These are phyloP conservation scores for Apoda limacodes DNA, from an alignment of 2,888 invertebrate species.

Conservation along the genomic window DNA sequence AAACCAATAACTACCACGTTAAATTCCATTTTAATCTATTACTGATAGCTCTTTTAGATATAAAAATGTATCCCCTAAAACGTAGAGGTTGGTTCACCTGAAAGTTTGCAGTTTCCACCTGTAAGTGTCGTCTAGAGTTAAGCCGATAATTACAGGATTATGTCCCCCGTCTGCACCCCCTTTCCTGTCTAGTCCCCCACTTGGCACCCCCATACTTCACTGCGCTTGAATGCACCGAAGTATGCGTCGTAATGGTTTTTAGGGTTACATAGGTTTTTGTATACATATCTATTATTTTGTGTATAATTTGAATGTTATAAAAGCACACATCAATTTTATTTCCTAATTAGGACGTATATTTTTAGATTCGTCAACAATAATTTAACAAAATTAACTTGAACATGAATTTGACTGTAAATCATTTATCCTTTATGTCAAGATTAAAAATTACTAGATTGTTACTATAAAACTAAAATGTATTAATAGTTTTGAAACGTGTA, in stretches of 20 bases:
- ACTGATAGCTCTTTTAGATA: no score
- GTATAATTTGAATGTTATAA: constrained; percentile 46
- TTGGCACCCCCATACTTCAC: constrained; percentile 45
- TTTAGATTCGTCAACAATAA: no score
- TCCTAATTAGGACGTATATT: no score
- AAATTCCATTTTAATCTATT: no score
- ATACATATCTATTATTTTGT: constrained; percentile 43
- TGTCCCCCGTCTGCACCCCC: constrained; percentile 31
- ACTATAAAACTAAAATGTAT: no score
- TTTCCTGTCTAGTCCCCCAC: constrained; percentile 24
- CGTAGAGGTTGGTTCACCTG: constrained; percentile 30
- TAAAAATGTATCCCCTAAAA: constrained; percentile 40
- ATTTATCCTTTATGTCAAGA: no score
- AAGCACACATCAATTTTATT: no score
- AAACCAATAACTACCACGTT: no score
- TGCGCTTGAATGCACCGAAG: constrained; percentile 51
- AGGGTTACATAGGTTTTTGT: constrained; percentile 56
- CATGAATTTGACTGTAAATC: no score
- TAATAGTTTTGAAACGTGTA: no score
- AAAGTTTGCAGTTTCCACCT: constrained; percentile 44
- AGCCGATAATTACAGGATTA: constrained; percentile 68
- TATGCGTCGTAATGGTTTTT: constrained; percentile 62
- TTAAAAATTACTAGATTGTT: no score
- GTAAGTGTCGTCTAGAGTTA: constrained; percentile 58
- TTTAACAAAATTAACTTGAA: no score